Base-by-base conservation (phyloP, 2,888 invertebrate species). In the Marasmarcha lunaedactyla region DNA sequence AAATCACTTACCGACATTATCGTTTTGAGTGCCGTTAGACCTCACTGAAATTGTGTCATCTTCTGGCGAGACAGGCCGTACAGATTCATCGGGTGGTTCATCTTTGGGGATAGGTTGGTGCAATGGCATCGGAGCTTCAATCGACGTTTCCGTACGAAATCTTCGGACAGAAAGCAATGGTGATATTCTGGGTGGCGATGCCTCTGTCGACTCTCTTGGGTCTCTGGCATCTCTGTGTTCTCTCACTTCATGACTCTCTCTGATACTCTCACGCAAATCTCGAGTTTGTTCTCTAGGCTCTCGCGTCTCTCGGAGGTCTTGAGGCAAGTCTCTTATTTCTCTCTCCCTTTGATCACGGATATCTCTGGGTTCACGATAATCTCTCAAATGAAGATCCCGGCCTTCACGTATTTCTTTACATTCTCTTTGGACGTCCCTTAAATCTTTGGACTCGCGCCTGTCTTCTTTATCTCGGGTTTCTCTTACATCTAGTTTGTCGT, bases 51-150 rank as follows among this genome's bases (percentile, higher is more conserved):
- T 83, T 37, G 84, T 69, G 52, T 87, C 86, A 48, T 86, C 87
- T 65, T 87, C 87, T 9, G 87, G 85, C 33, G 87, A 86, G 35
- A 85, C 84, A 33, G 85, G 71, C 47, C 86, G 72, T 65, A 81
- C 74, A 7, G 70, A 69, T 51, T 85, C 85, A 59, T 85, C 85
- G 42, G 84, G 84, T 12, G 84, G 84, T 50, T 85, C 85, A 46
- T 84, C 84, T 69, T 84, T 85, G 44, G 74, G 87, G 58, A 76
- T 74, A 64, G 78, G 64, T 50, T 81, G 84, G 66, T 84, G 84
- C 64, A 72, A 71, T 34, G 59, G 60, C 11, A 68, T 68, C n/a
- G 71, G 66, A 33, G 63, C 62, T 45, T 84, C 83, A 36, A 61
- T 51, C 40, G 70, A 56, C 27, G 63, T 64, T 55, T 81, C 79